Base-by-base conservation (phyloP, 1,140 invertebrate species). In the Nasonia longicornis region DNA sequence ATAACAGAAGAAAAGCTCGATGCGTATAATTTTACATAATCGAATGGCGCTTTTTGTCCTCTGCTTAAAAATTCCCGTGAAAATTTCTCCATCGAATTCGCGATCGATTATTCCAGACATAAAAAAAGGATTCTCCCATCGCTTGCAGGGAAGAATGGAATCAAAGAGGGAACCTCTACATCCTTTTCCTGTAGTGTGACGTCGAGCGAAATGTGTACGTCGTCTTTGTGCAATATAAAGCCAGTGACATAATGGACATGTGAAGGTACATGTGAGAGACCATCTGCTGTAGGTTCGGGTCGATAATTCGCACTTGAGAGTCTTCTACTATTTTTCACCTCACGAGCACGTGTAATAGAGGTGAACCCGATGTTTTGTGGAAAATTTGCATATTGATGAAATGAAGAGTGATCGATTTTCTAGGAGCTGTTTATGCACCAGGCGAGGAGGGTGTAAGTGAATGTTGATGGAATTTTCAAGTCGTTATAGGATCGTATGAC, bases 191-290 rank as follows among this genome's bases (percentile, higher is more conserved):
- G 48, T 52, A 16, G 16, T 52, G 14, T 52, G 48, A 22, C 48
- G 11, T 31, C 26, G n/a, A 58, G 38, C 48, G 72, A 74, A 58
- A 74, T 74, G 26, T 29, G 22, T 58, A 74, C 58, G 72, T 74
- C 72, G 10, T 48, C 16, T 31, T 7, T 45, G 45, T 20, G 29
- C 72, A 73, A 73, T 52, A 73, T 35, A 35, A 73, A 73, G 71
- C n/a, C 45, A 29, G 20, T 52, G 45, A 73, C 45, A 58, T 74
- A 74, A 74, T 58, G 72, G 48, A 74, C 26, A 74, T n/a, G 48
- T n/a, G 26, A 11, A 58, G 1, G 31, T 26, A 31, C 16, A 29
- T 6, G 31, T 58, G 8, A 74, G 42, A 22, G 6, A 42, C 38
- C 72, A 3, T 66, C 63, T 52, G 38, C 20, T 20, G 42, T 6